Base-by-base conservation (phyloP, 1,140 invertebrate genomes). In the Augochlora pura region DNA sequence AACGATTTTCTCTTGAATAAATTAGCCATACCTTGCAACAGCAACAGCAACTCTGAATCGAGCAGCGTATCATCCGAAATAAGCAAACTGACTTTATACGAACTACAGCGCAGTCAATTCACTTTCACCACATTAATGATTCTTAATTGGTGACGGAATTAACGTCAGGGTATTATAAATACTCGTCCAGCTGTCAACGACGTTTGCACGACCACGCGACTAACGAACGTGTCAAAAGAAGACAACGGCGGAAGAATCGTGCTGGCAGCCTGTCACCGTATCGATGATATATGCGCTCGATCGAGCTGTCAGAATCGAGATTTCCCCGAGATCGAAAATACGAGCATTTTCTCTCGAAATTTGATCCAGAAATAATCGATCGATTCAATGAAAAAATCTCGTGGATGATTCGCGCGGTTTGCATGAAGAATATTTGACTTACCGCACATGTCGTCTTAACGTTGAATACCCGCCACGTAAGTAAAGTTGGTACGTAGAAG, bases 391-490 rank as follows among this genome's bases (percentile, higher is more conserved):
- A 42, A 46, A 54, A 49, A 71, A 68, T 39, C n/a, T 1, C 27
- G n/a, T 25, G 10, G 4, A 18, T 25, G 6, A 16, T n/a, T 27
- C 38, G 54, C 21, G 27, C 6, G 25, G 27, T 0, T 5, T 16
- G 42, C 32, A 23, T 8, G 6, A 7, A 21, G 42, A 64, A 57
- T 63, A 46, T 54, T 59, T 18, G 71, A 86, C 84, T 86, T 60
- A 86, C 84, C 84, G 76, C 84, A 86, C 84, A 86, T 86, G 64
- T 85, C 79, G 81, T 57, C 39, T 8, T 32, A 57, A 23, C 10
- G 32, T 73, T 23, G 54, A 60, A 38, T 42, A 62, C 7, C 52
- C n/a, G 80, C 79, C 80, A 85, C 83, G 83, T 84, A 81, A 32
- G 63, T 72, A 18, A 1, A 62, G 23, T 57, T 7, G 27, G 60